Base-by-base conservation (phyloP, 2,113 vertebrate genomes). In the Phylloscopus whistleri region DNA sequence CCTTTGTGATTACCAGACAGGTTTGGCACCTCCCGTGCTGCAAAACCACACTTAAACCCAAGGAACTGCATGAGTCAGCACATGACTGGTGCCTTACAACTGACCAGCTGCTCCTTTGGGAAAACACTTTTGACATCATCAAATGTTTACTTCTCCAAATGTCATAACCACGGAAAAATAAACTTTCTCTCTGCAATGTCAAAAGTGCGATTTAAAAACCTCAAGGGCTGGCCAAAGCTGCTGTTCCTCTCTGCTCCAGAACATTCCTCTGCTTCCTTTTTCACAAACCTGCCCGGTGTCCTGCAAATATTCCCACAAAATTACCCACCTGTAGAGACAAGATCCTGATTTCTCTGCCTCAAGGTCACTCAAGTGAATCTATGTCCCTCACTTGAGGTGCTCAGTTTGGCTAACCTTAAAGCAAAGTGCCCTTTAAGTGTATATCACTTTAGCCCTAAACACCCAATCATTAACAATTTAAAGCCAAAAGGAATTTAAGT, bases 401-500 rank as follows among this genome's bases (percentile, higher is more conserved):
- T 87, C 77, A 44, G 69, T 90, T 90, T 89, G 93, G 49, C 63
- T 95, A 96, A 97, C 94, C 92, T 98, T 96, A 97, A 95, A 97
- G 76, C 63, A 96, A 94, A 94, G 90, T 56, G 84, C 76, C 95
- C 95, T 96, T 89, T 67, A 95, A 95, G 88, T 84, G 55, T 76
- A 20, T 83, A 94, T 68, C 62, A 69, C 51, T 96, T 91, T 49
- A 94, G 90, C 83, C 62, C 20, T 97, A 95, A 97, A 97, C 96
- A 94, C 58, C 52, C 94, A 88, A 97, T 95, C 94, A 96, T 96
- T 95, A 97, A 91, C 46, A 43, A 96, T 97, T 96, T 97, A 97
- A 97, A 95, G 88, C 83, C 96, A 95, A 98, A 97, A 97, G 95
- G 87, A 97, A 96, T 95, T 95, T 97, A 97, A 98, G 96, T 94